A percentile compares a stretch with the other conserved stretches of the same genome.
Evolutionary conservation across 2,888 invertebrate genomes (phyloP).

Genomic region (Trachelus troglodyta): DNA sequence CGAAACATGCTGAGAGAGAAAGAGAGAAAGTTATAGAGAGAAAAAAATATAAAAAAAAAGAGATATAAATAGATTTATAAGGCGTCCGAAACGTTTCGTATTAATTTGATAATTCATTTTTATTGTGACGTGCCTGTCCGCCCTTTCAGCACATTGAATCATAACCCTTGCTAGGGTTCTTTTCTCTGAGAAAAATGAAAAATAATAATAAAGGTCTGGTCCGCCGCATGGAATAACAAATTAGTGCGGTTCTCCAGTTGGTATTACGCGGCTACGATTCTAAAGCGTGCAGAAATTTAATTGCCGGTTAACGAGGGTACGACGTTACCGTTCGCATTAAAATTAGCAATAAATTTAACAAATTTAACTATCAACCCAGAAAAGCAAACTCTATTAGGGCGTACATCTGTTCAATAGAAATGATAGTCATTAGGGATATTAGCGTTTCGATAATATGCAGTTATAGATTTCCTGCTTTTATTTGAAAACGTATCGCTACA

Average conservation of each 20-base stretch:
- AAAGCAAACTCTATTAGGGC: not conserved
- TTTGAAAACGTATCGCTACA: not conserved
- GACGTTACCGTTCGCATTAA: not conserved
- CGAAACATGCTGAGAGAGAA: conserved; percentile 15
- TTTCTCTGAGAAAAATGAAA: not conserved
- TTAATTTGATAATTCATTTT: conserved; percentile 33
- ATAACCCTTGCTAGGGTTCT: not conserved
- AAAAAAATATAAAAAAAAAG: conserved; percentile 25
- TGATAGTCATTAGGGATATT: not conserved
- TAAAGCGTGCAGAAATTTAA: not conserved
- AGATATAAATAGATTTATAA: conserved; percentile 11
- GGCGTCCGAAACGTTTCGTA: conserved; percentile 30
- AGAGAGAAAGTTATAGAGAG: conserved; percentile 2
- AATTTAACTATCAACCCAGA: not conserved
- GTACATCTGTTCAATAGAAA: not conserved
- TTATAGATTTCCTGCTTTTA: not conserved
- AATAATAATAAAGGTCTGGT: not conserved
- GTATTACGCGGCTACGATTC: not conserved
- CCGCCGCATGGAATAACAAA: not conserved
- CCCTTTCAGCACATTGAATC: not conserved
- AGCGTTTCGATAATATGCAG: not conserved
- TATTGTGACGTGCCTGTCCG: not conserved
- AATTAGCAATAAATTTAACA: not conserved
- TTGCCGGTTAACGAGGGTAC: not conserved
- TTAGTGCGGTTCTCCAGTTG: not conserved